These are phyloP conservation scores for Coryphaenoides rupestris DNA, from an alignment of 2,113 vertebrate genomes.

Conservation along the genomic window DNA sequence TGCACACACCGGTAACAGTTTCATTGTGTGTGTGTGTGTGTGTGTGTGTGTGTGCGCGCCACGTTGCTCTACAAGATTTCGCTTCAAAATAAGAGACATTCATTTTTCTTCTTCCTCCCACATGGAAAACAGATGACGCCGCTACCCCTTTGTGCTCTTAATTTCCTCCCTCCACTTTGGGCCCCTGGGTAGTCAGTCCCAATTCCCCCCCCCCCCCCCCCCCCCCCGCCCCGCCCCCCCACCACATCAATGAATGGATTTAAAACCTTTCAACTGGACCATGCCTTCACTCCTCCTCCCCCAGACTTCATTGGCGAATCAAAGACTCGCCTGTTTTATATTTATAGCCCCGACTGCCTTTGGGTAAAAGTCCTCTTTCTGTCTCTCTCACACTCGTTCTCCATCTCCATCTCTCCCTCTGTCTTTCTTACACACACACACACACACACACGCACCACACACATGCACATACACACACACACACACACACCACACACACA, in stretches of 20 bases:
- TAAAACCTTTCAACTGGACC: constrained; percentile 38
- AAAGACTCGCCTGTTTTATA: constrained; percentile 64
- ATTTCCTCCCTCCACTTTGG: no score
- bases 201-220: no score
- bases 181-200: no score
- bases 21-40: constrained; percentile 1
- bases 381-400: constrained; percentile 21
- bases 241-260: constrained; percentile 54
- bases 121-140: constrained; percentile 58
- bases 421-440: background rate
- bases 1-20: no score
- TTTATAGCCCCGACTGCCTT: constrained; percentile 64
- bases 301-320: constrained; percentile 63
- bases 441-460: no score
- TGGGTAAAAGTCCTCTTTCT: constrained; percentile 34
- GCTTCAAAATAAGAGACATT: constrained; percentile 60
- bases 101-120: constrained; percentile 58
- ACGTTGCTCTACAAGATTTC: constrained; percentile 44
- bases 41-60: no score
- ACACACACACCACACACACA: no score
- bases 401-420: constrained; percentile 30
- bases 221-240: constrained; percentile 16
- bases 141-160: constrained; percentile 32
- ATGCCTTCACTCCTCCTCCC: constrained; percentile 36
- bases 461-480: no score